phyloP scores from a whole-genome alignment of 1,140 invertebrate genomes.

The Oryzaephilus surinamensis region DNA sequence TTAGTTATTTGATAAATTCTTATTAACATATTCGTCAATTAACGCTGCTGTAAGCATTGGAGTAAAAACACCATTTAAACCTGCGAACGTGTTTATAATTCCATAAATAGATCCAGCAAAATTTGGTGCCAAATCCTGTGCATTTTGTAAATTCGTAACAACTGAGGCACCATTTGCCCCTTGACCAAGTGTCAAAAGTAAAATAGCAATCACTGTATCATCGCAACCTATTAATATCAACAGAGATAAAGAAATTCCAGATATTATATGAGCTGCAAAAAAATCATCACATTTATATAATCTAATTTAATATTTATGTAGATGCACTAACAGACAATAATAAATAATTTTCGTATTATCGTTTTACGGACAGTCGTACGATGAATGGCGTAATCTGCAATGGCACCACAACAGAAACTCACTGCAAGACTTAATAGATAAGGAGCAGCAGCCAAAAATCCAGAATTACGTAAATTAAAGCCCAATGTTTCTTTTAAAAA shows the following conservation, averaged over 20 bases:
- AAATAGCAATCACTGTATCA: not conserved
- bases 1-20: too few species aligned
- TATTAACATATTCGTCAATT: not conserved
- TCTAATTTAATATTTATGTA: not conserved
- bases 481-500: constrained; percentile 67
- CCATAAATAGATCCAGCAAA: constrained; percentile 67
- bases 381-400: constrained; percentile 52
- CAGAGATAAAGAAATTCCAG: not conserved
- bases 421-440: constrained; percentile 54
- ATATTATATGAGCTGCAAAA: constrained; percentile 4
- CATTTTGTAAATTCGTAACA: constrained; percentile 73
- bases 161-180: constrained; percentile 75
- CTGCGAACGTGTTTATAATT: constrained; percentile 62
- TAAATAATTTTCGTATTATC: constrained; percentile 64
- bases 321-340: constrained; percentile 49
- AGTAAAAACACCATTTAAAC: constrained; percentile 64
- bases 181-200: constrained; percentile 33
- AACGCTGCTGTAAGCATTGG: constrained; percentile 30
- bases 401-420: constrained; percentile 54
- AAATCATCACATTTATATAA: not conserved
- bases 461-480: constrained; percentile 66
- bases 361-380: constrained; percentile 41
- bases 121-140: constrained; percentile 72
- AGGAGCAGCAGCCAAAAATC: constrained; percentile 55
- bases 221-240: not conserved